Evolutionary conservation across 2,888 invertebrate genomes (phyloP), one percentile per base, ranked within the genome.

Genomic region (Alitta virens): DNA sequence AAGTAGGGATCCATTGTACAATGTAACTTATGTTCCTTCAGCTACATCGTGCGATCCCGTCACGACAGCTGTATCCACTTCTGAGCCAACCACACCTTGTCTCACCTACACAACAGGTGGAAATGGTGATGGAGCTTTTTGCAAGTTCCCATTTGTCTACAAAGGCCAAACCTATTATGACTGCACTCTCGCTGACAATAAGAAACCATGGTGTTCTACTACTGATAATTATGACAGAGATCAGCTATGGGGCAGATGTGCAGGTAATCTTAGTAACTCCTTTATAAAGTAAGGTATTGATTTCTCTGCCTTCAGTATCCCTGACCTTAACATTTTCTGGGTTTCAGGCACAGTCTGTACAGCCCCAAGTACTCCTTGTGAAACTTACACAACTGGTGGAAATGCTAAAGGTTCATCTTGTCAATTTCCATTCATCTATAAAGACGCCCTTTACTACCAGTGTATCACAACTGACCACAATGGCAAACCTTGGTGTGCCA

Each of bases 131-230:
- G 61, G 61, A 12, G 50, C 54, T 25, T 23, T 33, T 40, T 61
- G 61, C 27, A 14, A 33, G 24, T 40, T 61, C n/a, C 61, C 61
- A 40, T 61, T 61, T 46, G 25, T 25, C 56, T 61, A 61, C 61
- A 33, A 38, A 0, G 56, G 40, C 24, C 14, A 23, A 25, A 23
- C 25, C 7, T 7, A 54, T 26, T n/a, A n/a, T 3, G 33, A 38
- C 5, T 61, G 61, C 25, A 56, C 51, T 49, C 25, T 18, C n/a
- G 18, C 21, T 12, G 33, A 50, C 50, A 55, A 21, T 7, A 14
- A 33, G 2, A 21, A 14, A 24, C 50, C 33, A 40, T 61, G 61
- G 61, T 61, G 61, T 38, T 27, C 61, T 40, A 56, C 56, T 18
- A 50, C 55, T 27, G 27, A 14, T 18, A 61, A 56, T 24, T 61